Conservation (phyloP, 2,888 invertebrate species). For the Caradrina clavipalpis region DNA sequence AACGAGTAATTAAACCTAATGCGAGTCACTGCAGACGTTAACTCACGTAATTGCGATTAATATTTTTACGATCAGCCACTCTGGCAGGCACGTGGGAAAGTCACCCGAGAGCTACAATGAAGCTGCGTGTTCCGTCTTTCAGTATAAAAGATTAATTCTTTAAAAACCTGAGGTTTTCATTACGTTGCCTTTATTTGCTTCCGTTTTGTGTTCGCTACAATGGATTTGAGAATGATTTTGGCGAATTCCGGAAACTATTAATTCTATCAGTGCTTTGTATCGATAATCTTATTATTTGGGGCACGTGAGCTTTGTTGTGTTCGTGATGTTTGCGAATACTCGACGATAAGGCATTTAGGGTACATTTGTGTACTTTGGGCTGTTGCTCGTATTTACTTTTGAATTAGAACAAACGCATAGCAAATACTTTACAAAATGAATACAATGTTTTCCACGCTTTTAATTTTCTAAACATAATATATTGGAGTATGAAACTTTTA, state of each 20-base stretch:
- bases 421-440: slow-evolving; percentile 6
- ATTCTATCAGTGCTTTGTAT: slow-evolving; percentile 76
- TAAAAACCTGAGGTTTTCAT: slow-evolving; percentile 69
- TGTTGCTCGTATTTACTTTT: slow-evolving; percentile 15
- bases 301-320: slow-evolving; percentile 86
- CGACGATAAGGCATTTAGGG: slow-evolving; percentile 75
- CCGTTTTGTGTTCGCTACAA: slow-evolving; percentile 72
- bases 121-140: slow-evolving; percentile 73
- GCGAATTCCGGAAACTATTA: slow-evolving; percentile 84
- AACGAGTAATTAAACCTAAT: slow-evolving; percentile 80
- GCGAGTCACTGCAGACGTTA: slow-evolving; percentile 60
- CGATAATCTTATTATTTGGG: slow-evolving; percentile 83
- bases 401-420: slow-evolving; percentile 23
- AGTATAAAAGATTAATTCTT: slow-evolving; percentile 74
- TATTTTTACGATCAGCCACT: slow-evolving; percentile 62
- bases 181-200: slow-evolving; percentile 75
- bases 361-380: slow-evolving; percentile 45
- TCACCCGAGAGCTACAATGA: slow-evolving; percentile 46
- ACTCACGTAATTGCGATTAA: slow-evolving; percentile 68
- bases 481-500: slow-evolving; percentile 36
- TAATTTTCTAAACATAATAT: slow-evolving; percentile 18
- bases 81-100: slow-evolving; percentile 64
- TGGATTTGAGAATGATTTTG: slow-evolving; percentile 69
- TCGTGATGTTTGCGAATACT: slow-evolving; percentile 84
- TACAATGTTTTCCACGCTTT: slow-evolving; percentile 20